Base-by-base conservation (phyloP, 2,797 vertebrate genomes). In the Onychomys leucogaster region DNA sequence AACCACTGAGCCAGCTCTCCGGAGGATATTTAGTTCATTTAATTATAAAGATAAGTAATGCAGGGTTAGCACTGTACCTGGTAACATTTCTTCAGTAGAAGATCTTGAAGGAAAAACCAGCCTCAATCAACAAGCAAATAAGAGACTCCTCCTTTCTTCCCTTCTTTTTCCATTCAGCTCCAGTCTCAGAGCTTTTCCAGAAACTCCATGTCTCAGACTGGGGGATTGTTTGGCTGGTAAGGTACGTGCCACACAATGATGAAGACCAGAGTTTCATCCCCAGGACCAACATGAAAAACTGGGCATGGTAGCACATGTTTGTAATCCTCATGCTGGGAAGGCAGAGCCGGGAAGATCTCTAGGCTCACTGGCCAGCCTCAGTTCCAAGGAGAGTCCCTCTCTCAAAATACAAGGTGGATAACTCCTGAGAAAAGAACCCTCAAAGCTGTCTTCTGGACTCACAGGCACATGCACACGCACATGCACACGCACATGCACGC, bases 81-180 rank as follows among this genome's bases (percentile, higher is more conserved):
- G 34, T 76, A 59, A 37, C 37, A 89, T 34, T 37, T 75, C 86
- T 76, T 89, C 37, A 61, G 17, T 32, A 88, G 63, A 67, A 69
- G n/a, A 59, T 8, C 16, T 10, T 75, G 49, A 41, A 17, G 49
- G 4, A 52, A 61, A 59, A 43, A 5, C 34, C 78, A 90, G 83
- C 78, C 69, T 63, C 82, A 94, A 75, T 27, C 81, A 82, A 80
- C 21, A 87, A 71, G 25, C 82, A 92, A 75, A 52, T 49, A 82
- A 73, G 69, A 93, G 87, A 32, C 10, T n/a, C 17, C 52, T 41
- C 9, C 43, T 71, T 13, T 25, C 7, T 61, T 12, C 17, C 11
- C 16, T 85, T 91, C 25, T 59, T 76, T 76, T 59, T 46, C 85
- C 57, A 13, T 67, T 37, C n/a, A 5, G 12, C n/a, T 9, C 34